These are phyloP conservation scores for Callorhinus ursinus DNA, from an alignment of 2,113 vertebrate species.

Conservation along the genomic window DNA sequence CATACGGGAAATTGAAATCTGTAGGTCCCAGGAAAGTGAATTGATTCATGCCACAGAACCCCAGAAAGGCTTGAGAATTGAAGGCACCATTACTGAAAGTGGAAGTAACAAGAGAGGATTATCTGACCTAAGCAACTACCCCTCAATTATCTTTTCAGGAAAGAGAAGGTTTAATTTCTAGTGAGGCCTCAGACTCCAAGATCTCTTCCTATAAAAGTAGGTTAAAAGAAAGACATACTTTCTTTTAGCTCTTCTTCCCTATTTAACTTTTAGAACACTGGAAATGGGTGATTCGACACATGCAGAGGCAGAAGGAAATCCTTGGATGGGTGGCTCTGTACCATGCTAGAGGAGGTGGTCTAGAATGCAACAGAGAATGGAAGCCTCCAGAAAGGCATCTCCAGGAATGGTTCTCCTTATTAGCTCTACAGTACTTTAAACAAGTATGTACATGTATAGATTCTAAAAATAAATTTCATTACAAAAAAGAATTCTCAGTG, in stretches of 20 bases:
- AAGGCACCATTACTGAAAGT: not conserved
- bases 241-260: not conserved
- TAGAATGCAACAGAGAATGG: not conserved
- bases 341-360: not conserved
- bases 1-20: not conserved
- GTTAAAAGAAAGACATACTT: not conserved
- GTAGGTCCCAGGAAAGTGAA: not conserved
- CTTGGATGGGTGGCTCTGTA: no score
- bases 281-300: not conserved
- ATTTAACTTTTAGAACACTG: not conserved
- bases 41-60: not conserved
- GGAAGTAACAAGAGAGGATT: not conserved
- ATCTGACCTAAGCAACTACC: not conserved
- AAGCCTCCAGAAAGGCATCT: not conserved
- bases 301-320: not conserved
- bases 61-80: not conserved
- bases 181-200: not conserved
- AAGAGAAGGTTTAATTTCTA: not conserved
- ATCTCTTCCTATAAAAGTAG: not conserved
- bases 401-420: not conserved
- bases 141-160: not conserved
- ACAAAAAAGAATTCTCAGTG: not conserved
- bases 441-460: not conserved
- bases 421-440: not conserved
- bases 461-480: not conserved